Conservation (phyloP, 2,888 invertebrate genomes). For the Rapana venosa region DNA sequence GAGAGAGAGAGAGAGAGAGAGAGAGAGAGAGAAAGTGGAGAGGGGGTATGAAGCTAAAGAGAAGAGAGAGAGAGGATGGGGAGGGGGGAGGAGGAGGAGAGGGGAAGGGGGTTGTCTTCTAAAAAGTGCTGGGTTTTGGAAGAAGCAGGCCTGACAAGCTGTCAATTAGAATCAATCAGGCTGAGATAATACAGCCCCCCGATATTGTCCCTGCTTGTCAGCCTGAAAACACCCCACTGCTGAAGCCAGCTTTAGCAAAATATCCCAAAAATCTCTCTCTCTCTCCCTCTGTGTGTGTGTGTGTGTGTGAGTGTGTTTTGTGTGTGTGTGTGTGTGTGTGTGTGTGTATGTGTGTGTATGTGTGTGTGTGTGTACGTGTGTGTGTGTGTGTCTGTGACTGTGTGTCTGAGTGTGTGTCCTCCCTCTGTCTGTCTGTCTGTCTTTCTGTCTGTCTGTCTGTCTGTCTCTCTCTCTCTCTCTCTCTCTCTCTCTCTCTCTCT, state of each 20-base stretch:
- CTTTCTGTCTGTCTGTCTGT: too few relatives aligned
- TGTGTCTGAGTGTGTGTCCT: not conserved
- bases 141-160: constrained; percentile 42
- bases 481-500: too few relatives aligned
- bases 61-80: not conserved
- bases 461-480: too few relatives aligned
- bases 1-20: too few relatives aligned
- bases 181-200: constrained; percentile 49
- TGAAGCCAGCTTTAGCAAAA: constrained; percentile 44
- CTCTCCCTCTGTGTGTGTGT: not conserved
- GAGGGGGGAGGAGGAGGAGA: constrained; percentile 18
- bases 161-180: constrained; percentile 52
- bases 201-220: constrained; percentile 45
- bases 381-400: not conserved
- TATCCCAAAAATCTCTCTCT: constrained; percentile 26
- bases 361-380: constrained; percentile 24
- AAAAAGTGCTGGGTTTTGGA: constrained; percentile 35
- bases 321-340: too few relatives aligned
- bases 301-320: too few relatives aligned
- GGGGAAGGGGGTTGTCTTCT: not conserved
- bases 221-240: constrained; percentile 26
- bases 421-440: too few relatives aligned
- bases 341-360: not conserved
- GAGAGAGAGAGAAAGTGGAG: too few relatives aligned
- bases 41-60: too few relatives aligned